Conservation (phyloP, 2,113 vertebrate species). For the Amphiprion ocellaris region DNA sequence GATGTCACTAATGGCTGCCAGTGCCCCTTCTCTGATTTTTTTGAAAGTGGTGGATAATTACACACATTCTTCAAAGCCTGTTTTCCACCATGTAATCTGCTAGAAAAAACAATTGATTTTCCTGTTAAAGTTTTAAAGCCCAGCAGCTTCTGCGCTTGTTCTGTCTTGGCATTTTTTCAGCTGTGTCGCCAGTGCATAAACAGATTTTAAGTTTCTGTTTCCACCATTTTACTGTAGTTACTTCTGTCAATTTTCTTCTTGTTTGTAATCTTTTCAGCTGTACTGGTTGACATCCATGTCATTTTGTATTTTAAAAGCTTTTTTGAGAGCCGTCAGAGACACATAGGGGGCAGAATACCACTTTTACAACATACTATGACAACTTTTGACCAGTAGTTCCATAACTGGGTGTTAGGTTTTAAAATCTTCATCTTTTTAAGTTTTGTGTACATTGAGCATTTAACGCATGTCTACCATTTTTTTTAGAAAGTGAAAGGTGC, state of each 20-base stretch:
- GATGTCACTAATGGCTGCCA: conserved; percentile 42
- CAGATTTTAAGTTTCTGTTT: not conserved
- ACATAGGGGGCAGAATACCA: too few species aligned
- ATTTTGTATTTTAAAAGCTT: too few species aligned
- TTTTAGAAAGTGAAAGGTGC: too few species aligned
- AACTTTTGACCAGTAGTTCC: too few species aligned
- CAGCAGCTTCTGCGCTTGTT: not conserved
- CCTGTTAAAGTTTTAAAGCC: conserved; percentile 9
- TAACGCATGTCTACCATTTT: too few species aligned
- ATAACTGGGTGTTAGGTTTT: too few species aligned
- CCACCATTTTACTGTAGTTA: not conserved
- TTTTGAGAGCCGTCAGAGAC: too few species aligned
- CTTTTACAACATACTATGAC: too few species aligned
- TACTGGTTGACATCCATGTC: too few species aligned
- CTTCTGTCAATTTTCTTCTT: not conserved
- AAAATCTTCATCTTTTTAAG: too few species aligned
- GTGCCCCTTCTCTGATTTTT: conserved; percentile 23
- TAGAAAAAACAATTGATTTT: conserved; percentile 45
- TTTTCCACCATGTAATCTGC: not conserved
- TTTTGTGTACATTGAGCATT: too few species aligned
- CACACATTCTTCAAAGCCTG: conserved; percentile 28
- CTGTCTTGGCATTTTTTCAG: not conserved
- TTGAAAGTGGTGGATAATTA: conserved; percentile 48
- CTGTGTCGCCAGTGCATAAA: not conserved
- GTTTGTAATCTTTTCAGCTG: not conserved